A percentile compares a stretch with the other conserved stretches of the same genome.
Evolutionary conservation across 2,888 invertebrate species (phyloP).

Genomic region (Seladonia tumulorum): DNA sequence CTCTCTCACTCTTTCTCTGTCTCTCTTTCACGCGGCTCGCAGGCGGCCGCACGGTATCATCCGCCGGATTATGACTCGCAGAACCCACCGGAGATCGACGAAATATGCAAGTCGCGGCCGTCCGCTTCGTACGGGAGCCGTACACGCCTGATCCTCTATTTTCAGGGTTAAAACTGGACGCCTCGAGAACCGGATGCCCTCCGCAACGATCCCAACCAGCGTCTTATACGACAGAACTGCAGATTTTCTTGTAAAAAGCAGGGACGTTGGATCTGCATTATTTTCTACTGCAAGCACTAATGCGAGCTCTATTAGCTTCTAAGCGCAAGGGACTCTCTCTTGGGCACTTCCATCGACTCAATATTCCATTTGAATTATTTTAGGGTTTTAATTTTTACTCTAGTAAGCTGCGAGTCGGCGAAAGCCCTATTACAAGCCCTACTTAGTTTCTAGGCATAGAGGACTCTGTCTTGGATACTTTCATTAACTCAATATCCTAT

Average conservation of each 20-base stretch:
- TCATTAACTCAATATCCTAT: not conserved
- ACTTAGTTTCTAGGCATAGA: not conserved
- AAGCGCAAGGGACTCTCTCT: too few species aligned
- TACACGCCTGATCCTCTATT: constrained; percentile 4
- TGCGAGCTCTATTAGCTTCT: too few species aligned
- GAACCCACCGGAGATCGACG: constrained; percentile 37
- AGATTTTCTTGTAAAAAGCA: not conserved
- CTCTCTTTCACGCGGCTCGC: constrained; percentile 35
- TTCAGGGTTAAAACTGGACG: constrained; percentile 45
- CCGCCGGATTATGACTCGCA: constrained; percentile 62
- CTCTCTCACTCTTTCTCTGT: constrained; percentile 13
- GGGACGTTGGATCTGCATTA: not conserved
- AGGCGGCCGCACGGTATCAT: constrained; percentile 42
- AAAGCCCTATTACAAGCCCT: not conserved
- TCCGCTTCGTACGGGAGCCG: not conserved
- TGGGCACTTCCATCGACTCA: too few species aligned
- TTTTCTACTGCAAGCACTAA: not conserved
- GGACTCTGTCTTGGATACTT: not conserved
- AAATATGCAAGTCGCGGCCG: constrained; percentile 39
- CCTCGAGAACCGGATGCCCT: not conserved
- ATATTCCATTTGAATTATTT: too few species aligned
- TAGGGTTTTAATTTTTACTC: too few species aligned
- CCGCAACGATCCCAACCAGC: not conserved
- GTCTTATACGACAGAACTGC: not conserved
- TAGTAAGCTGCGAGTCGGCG: too few species aligned